These are phyloP conservation scores for Neoarius graeffei DNA, from an alignment of 2,113 vertebrate species.

Conservation along the genomic window DNA sequence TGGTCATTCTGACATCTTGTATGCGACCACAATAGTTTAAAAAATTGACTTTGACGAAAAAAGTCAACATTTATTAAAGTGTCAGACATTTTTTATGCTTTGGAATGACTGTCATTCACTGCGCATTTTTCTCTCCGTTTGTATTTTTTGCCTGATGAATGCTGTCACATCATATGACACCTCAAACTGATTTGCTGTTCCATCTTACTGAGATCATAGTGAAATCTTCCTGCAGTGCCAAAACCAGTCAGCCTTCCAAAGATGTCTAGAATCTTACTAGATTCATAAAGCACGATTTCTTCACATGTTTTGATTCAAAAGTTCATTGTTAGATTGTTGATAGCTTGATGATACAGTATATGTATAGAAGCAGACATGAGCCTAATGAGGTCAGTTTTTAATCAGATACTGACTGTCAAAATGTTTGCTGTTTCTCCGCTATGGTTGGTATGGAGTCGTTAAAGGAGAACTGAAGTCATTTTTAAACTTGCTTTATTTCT, in stretches of 20 bases:
- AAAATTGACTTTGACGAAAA: no score
- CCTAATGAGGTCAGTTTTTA: neutral
- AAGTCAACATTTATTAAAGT: neutral
- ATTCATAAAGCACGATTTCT: neutral
- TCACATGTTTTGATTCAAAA: neutral
- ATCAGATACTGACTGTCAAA: neutral
- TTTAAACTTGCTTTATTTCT: no score
- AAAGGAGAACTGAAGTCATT: no score
- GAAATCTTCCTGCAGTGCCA: no score
- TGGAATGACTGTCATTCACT: neutral
- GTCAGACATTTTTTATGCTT: neutral
- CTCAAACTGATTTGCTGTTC: neutral
- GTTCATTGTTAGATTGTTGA: neutral
- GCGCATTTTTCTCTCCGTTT: neutral
- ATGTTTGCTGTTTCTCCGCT: neutral
- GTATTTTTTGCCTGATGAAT: neutral
- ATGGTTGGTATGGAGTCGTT: neutral
- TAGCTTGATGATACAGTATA: neutral
- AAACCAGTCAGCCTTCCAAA: neutral
- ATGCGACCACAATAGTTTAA: neutral
- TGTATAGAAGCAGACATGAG: neutral
- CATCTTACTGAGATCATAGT: no score
- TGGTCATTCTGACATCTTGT: neutral
- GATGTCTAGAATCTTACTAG: neutral
- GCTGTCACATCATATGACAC: neutral